Evolutionary conservation across 1,140 invertebrate species (phyloP), one percentile per base, ranked within the genome.

Genomic region (Plectus sambesii): DNA sequence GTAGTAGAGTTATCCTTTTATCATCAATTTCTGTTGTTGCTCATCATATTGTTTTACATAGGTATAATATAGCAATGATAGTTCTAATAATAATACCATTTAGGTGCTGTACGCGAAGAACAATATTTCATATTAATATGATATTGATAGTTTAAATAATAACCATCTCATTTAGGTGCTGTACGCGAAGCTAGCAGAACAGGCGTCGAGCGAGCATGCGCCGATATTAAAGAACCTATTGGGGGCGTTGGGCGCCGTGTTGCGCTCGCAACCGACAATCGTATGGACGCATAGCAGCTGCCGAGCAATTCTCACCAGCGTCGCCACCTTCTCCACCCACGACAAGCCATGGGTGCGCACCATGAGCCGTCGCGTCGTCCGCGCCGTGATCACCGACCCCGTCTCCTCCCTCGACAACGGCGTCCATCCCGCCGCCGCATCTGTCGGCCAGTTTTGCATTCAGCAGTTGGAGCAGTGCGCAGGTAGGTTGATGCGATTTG

Each of bases 331-430:
- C 5, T 29, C 41, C 36, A 58, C 53, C 27, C 55, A 56, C 36
- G 55, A 56, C 12, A 56, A 55, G 38, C 55, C 55, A 6, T 56
- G 55, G 55, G 55, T 56, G 4, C 38, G 55, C 3, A 56, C 55
- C 3, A 56, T 56, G 55, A 46, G 51, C 23, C 44, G 54, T 35
- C 45, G 55, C 3, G 52, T 56, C 2, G 45, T 55, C 6, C 39
- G 55, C 3, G 45, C 55, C 5, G 45, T 56, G 24, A 35, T 56
- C 5, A 56, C 55, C 8, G 55, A 56, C 27, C 55, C 55, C n/a
- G 53, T 56, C 5, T 55, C 52, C 24, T 45, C 55, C 4, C 47
- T 58, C 8, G 55, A 56, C 15, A 56, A 56, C 27, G 55, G 55
- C 0, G 39, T 56, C 20, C 55, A 56, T 35, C 42, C 55, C 17